Evolutionary conservation across 2,888 invertebrate species (phyloP).

Genomic region (Selenia dentaria): DNA sequence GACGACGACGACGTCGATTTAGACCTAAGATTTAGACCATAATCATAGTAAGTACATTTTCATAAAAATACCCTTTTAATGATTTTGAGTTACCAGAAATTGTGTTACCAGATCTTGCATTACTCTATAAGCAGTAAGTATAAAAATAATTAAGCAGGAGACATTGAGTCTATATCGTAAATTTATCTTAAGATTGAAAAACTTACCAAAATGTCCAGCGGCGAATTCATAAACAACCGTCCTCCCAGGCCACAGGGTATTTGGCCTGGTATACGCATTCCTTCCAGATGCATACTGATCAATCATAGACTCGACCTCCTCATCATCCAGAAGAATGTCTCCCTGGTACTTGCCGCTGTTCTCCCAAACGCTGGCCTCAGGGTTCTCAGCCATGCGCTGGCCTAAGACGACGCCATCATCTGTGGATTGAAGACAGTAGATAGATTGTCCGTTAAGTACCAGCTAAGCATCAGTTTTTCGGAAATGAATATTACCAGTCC

Average conservation of each 20-base stretch:
- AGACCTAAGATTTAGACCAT: too few relatives aligned
- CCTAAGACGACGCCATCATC: conserved; percentile 38
- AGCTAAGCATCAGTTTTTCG: too few relatives aligned
- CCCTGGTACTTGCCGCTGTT: conserved; percentile 62
- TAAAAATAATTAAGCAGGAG: too few relatives aligned
- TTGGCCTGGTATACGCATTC: conserved; percentile 49
- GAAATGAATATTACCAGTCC: conserved; percentile 39
- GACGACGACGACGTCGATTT: too few relatives aligned
- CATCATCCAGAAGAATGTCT: conserved; percentile 55
- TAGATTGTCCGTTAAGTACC: too few relatives aligned
- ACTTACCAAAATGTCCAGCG: conserved; percentile 40
- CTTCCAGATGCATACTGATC: conserved; percentile 43
- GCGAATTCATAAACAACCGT: conserved; percentile 50
- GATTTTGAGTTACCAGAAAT: too few relatives aligned
- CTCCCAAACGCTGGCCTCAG: conserved; percentile 45
- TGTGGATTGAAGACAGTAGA: not conserved
- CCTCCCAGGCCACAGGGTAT: conserved; percentile 49
- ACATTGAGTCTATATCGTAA: too few relatives aligned
- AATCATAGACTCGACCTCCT: conserved; percentile 45
- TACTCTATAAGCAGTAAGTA: too few relatives aligned
- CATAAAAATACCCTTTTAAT: too few relatives aligned
- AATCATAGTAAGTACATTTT: too few relatives aligned
- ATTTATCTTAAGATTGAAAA: too few relatives aligned
- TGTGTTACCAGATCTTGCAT: too few relatives aligned
- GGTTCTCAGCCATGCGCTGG: conserved; percentile 28